phyloP scores from a whole-genome alignment of 2,113 vertebrate genomes.

The Bombycilla garrulus region DNA sequence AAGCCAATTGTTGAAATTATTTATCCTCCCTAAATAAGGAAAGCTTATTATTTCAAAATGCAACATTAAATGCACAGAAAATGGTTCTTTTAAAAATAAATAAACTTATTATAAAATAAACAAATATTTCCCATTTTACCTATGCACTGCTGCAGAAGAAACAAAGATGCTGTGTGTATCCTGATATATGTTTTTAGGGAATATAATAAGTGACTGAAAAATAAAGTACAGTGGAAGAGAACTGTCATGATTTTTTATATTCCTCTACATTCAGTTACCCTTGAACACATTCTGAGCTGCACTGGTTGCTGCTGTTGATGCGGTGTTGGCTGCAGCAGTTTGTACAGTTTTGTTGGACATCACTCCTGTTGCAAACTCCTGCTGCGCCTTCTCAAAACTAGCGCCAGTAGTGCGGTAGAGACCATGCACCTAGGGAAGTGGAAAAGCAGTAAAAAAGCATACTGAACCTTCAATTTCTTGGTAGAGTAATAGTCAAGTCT shows the following conservation, averaged over 20 bases:
- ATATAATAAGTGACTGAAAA: constrained; percentile 58
- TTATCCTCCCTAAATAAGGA: constrained; percentile 38
- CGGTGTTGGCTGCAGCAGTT: constrained; percentile 86
- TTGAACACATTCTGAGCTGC: constrained; percentile 88
- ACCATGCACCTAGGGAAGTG: constrained; percentile 81
- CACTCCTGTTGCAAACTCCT: constrained; percentile 94
- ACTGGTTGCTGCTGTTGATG: constrained; percentile 84
- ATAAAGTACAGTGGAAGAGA: constrained; percentile 34
- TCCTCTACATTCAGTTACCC: constrained; percentile 83
- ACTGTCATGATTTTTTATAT: not conserved
- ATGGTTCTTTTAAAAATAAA: constrained; percentile 40
- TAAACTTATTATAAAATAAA: constrained; percentile 45
- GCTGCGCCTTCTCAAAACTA: constrained; percentile 95
- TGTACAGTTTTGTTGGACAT: constrained; percentile 97
- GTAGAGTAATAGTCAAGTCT: not conserved
- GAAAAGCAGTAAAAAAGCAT: not conserved
- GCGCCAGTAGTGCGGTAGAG: constrained; percentile 93
- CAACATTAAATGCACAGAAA: constrained; percentile 33
- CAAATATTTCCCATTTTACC: constrained; percentile 63
- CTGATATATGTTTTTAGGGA: constrained; percentile 64
- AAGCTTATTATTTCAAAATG: constrained; percentile 45
- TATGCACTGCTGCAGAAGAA: constrained; percentile 75
- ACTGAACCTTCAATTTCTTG: not conserved
- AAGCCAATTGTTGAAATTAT: constrained; percentile 53
- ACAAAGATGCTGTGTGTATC: constrained; percentile 72